These are phyloP conservation scores for Hestina assimilis DNA, from an alignment of 1,140 invertebrate genomes.

Conservation along the genomic window DNA sequence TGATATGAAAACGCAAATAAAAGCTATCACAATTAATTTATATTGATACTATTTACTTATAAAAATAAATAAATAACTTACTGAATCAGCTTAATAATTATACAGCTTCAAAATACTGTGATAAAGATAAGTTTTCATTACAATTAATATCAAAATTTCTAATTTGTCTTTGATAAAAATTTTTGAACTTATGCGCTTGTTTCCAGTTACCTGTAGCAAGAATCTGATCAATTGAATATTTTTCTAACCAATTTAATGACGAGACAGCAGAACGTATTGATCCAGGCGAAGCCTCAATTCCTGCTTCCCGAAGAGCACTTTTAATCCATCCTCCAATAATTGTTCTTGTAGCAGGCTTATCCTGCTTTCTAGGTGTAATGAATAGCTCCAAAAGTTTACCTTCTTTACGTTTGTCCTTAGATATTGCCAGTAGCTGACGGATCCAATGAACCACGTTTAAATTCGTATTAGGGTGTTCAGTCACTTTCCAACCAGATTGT, in stretches of 20 bases:
- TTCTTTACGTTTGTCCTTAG: neutral
- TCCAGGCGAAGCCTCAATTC: neutral
- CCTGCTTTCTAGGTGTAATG: neutral
- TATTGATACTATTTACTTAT: too few relatives aligned
- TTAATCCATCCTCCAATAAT: neutral
- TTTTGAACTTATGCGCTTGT: neutral
- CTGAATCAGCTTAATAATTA: too few relatives aligned
- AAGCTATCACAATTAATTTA: too few relatives aligned
- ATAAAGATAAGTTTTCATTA: neutral
- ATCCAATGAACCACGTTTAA: neutral
- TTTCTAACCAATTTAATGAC: neutral
- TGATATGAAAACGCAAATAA: too few relatives aligned
- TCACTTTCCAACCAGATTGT: neutral
- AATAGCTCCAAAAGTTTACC: neutral
- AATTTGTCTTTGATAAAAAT: neutral
- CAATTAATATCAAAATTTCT: neutral
- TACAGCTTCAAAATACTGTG: neutral
- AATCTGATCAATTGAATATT: too few relatives aligned
- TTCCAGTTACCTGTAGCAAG: too few relatives aligned
- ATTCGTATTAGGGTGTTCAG: neutral
- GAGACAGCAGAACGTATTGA: neutral
- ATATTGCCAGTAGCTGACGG: neutral
- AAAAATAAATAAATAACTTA: too few relatives aligned
- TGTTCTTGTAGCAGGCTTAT: neutral
- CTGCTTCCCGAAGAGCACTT: neutral